Percentiles rank a stretch among this genome's conserved stretches.
Evolutionary conservation across 1,140 invertebrate genomes (phyloP).

Genomic region (Halesus radiatus): DNA sequence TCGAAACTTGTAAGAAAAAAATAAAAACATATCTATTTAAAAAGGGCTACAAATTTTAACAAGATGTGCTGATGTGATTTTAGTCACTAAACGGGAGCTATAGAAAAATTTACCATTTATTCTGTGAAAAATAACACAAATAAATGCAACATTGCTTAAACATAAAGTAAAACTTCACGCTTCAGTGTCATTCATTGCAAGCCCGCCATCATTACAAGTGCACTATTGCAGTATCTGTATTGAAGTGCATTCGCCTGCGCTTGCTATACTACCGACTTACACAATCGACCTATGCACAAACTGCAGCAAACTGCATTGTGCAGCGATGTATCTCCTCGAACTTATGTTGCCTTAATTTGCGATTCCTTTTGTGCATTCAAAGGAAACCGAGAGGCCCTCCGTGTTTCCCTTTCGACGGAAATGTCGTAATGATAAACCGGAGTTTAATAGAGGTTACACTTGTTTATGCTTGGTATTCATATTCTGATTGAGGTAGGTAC

Average conservation of each 20-base stretch:
- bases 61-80: too few species aligned
- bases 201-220: background rate
- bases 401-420: constrained; percentile 52
- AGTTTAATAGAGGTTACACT: background rate
- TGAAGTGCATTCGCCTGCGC: constrained; percentile 47
- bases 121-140: too few species aligned
- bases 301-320: constrained; percentile 52
- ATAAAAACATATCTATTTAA: too few species aligned
- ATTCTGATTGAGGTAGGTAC: background rate
- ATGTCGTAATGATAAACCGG: constrained; percentile 39
- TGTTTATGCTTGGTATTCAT: background rate
- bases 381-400: constrained; percentile 57
- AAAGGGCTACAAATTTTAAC: too few species aligned
- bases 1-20: too few species aligned
- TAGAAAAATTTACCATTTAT: too few species aligned
- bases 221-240: constrained; percentile 16
- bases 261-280: background rate
- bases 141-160: background rate
- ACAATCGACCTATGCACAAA: constrained; percentile 39
- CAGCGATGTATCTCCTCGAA: constrained; percentile 50
- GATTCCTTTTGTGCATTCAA: constrained; percentile 58
- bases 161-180: background rate
- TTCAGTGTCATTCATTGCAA: background rate
- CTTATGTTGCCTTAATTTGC: constrained; percentile 55
- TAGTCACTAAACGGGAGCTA: too few species aligned